Conservation (phyloP, 35 echinoderm and acorn worm genomes). For the Acanthaster planci region DNA sequence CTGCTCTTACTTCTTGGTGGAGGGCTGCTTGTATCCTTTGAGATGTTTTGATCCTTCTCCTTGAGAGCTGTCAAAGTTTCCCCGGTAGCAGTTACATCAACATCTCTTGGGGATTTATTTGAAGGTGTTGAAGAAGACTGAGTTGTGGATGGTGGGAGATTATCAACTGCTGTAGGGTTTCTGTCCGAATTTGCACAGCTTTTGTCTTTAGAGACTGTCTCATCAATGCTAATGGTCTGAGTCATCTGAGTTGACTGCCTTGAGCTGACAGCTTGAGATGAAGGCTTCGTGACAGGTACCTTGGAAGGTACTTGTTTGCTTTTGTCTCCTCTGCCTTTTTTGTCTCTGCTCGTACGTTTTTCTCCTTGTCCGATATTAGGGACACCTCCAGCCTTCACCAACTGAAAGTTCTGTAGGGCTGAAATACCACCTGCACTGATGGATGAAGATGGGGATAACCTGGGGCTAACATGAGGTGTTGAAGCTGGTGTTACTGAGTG, state of each 20-base stretch:
- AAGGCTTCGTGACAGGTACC: not conserved
- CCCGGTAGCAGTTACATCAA: too few species aligned
- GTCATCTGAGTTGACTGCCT: not conserved
- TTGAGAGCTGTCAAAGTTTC: too few species aligned
- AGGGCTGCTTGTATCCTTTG: not conserved
- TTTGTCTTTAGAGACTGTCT: too few species aligned
- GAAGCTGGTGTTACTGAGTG: not conserved
- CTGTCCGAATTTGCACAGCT: too few species aligned
- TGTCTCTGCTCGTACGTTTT: too few species aligned
- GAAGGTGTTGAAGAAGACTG: not conserved
- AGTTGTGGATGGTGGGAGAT: not conserved
- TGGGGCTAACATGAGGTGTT: not conserved
- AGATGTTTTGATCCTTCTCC: not conserved
- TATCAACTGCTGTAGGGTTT: not conserved
- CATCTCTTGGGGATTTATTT: not conserved
- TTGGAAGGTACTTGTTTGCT: not conserved
- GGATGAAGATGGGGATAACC: not conserved
- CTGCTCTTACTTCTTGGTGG: not conserved
- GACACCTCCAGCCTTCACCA: not conserved
- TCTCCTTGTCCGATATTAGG: not conserved
- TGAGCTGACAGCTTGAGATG: not conserved
- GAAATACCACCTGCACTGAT: slow-evolving; percentile 21
- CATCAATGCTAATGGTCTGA: too few species aligned
- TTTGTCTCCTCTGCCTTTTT: not conserved
- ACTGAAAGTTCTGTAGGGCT: slow-evolving; percentile 26